These are phyloP conservation scores for Oreochromis niloticus DNA, from an alignment of 2,113 vertebrate species.

Conservation along the genomic window DNA sequence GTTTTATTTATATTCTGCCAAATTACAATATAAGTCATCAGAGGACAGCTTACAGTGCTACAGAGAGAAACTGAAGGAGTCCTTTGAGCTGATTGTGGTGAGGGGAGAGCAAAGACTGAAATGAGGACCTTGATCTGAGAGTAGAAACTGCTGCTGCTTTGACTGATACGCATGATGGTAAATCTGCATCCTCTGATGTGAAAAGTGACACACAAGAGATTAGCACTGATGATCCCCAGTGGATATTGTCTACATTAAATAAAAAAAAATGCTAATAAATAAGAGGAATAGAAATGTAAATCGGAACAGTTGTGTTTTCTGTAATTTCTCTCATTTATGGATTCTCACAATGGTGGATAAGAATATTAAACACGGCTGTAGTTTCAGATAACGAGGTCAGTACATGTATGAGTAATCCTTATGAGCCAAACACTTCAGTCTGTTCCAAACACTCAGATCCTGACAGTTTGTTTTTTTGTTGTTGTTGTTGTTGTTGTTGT, in stretches of 20 bases:
- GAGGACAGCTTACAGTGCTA: background rate
- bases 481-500: background rate
- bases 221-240: background rate
- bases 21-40: background rate
- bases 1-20: background rate
- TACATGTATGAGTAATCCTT: background rate
- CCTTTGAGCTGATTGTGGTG: background rate
- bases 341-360: background rate
- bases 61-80: background rate
- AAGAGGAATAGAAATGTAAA: background rate
- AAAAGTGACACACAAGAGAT: background rate
- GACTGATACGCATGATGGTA: background rate
- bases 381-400: background rate
- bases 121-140: background rate
- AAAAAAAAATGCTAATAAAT: background rate
- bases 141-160: background rate
- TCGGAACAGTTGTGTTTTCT: background rate
- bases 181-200: background rate
- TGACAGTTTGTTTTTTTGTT: background rate
- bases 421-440: background rate
- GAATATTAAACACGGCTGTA: background rate
- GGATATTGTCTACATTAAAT: background rate
- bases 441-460: background rate
- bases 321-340: accelerated
- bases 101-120: background rate